Conservation (phyloP, 2,888 invertebrate genomes). For the Scrobipalpa atriplicella region DNA sequence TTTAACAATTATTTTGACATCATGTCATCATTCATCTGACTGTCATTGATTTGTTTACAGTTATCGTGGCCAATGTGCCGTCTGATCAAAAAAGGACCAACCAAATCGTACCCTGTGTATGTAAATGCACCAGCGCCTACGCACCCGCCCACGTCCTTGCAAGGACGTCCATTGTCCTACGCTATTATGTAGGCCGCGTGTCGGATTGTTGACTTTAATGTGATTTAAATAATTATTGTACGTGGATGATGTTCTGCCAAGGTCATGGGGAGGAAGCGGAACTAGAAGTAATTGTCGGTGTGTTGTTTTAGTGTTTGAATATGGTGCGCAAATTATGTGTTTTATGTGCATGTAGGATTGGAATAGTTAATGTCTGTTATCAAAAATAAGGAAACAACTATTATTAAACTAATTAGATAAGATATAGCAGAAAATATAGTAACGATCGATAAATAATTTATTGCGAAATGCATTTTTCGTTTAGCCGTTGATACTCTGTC, state of each 20-base stretch:
- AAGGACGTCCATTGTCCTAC: conserved; percentile 42
- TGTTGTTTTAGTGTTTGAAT: not conserved
- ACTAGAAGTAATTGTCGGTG: not conserved
- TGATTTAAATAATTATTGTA: conserved; percentile 5
- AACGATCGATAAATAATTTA: too few relatives aligned
- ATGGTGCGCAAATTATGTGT: not conserved
- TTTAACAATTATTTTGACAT: too few relatives aligned
- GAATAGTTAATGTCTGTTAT: too few relatives aligned
- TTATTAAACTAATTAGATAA: too few relatives aligned
- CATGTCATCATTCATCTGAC: too few relatives aligned
- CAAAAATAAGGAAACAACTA: too few relatives aligned
- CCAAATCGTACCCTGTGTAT: not conserved
- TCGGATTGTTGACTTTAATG: conserved; percentile 16
- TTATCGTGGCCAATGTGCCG: too few relatives aligned
- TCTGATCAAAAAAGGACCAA: not conserved
- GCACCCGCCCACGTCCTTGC: conserved; percentile 46
- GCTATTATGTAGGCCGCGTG: conserved; percentile 9
- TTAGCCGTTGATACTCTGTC: too few relatives aligned
- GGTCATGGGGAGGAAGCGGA: conserved; percentile 11
- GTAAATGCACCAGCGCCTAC: conserved; percentile 17
- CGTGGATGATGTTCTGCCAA: conserved; percentile 13
- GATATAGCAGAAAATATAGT: too few relatives aligned
- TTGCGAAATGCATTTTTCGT: too few relatives aligned
- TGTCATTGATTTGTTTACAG: too few relatives aligned
- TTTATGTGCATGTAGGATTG: too few relatives aligned